These are phyloP conservation scores for Andrena cerasifolii DNA, from an alignment of 1,140 invertebrate species.

Conservation along the genomic window DNA sequence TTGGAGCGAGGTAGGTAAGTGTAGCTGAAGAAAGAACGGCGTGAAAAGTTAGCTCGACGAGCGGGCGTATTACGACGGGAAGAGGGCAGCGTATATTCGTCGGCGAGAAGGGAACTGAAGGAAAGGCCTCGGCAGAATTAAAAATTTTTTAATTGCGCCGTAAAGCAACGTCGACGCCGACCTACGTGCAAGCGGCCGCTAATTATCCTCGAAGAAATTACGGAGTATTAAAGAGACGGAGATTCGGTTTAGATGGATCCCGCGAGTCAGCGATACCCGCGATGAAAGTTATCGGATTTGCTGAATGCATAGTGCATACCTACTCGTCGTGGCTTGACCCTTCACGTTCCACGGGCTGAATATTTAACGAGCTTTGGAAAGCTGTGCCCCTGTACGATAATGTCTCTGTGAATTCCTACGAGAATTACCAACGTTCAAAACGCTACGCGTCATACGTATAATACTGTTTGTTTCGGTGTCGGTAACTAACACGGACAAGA, in stretches of 20 bases:
- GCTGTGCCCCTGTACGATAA: constrained; percentile 31
- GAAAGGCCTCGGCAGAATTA: constrained; percentile 7
- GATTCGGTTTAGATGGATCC: no score
- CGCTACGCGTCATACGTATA: no score
- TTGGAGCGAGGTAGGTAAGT: constrained; percentile 41
- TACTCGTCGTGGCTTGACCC: constrained; percentile 12
- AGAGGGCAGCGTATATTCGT: not conserved
- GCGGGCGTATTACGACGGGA: not conserved
- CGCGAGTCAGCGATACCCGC: constrained; percentile 2
- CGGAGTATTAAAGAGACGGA: constrained; percentile 15
- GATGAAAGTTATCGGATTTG: constrained; percentile 57
- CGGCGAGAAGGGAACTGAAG: no score
- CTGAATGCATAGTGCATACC: constrained; percentile 40
- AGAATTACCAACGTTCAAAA: no score
- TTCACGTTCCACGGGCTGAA: not conserved
- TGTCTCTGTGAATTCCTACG: constrained; percentile 49
- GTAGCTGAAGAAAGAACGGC: constrained; percentile 21
- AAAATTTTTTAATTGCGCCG: constrained; percentile 52
- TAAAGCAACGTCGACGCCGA: constrained; percentile 15
- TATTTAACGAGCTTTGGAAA: constrained; percentile 28
- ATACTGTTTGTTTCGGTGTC: no score
- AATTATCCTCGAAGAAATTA: constrained; percentile 56
- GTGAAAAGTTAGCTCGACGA: constrained; percentile 19
- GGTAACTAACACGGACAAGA: no score
- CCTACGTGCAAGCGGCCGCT: constrained; percentile 32